Evolutionary conservation across 1,140 invertebrate species (phyloP), one percentile per base, ranked within the genome.

Genomic region (Maniola jurtina): DNA sequence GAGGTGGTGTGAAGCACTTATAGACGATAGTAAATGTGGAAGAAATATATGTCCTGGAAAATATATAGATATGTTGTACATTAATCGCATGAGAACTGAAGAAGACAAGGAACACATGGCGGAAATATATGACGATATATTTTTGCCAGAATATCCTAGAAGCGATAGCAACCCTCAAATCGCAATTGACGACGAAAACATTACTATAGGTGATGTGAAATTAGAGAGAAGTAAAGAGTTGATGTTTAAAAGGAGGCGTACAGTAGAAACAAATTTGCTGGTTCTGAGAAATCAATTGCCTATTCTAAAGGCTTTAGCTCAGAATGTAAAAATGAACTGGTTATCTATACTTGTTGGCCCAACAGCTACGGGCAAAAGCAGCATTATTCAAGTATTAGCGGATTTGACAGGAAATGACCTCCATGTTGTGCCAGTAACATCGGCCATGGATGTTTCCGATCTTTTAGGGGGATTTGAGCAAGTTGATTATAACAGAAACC

Each of bases 391-490:
- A 81, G 91, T 96, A 15, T 85, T 99, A 33, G 94, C 98, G 0
- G 92, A 94, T 70, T 80, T 99, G 4, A 92, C 93, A 1, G 96
- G 96, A 0, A 93, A 94, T 69, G 92, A 94, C 59, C 90, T 99
- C 3, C 92, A 94, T 73, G 94, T 96, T 1, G 89, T 99, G 61
- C 93, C 95, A n/a, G 95, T 99, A 13, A 98, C 97, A 81, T 96
- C 97, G 40, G 95, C 96, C 47, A 99, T 98, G 94, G 98, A 99
- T 81, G 98, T 98, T 0, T 97, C 96, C 0, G 98, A 99, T 85
- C 94, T 99, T 52, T 92, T 99, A 6, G 98, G 98, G 57, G 97
- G 97, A 45, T 99, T 98, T 88, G 98, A 99, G 93, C 98, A 99
- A 93, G 96, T 98, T 72, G 93, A 93, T 58, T 84, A 84, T 59